These are phyloP conservation scores for Sarcoramphus papa DNA, from an alignment of 2,797 vertebrate species.

Conservation along the genomic window DNA sequence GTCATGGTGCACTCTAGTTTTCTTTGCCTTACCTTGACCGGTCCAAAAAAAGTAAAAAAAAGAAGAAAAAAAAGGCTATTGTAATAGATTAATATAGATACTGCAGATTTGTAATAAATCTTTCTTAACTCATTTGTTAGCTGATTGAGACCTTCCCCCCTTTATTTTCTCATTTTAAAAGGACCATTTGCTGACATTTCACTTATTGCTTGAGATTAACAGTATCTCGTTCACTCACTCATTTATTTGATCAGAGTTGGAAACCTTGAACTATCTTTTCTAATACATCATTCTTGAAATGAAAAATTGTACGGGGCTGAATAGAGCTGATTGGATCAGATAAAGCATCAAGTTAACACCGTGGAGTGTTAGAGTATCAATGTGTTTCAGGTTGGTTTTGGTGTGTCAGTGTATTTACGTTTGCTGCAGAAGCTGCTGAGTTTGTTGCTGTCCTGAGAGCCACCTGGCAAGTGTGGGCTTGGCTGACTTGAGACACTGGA, in stretches of 20 bases:
- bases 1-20: neutral
- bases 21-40: neutral
- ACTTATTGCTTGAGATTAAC: neutral
- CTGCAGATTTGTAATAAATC: neutral
- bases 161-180: neutral
- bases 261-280: neutral
- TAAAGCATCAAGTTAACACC: rapidly evolving
- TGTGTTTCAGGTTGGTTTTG: neutral
- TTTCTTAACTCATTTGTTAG: neutral
- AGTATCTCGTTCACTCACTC: neutral
- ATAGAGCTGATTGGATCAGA: neutral
- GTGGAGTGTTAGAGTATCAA: rapidly evolving
- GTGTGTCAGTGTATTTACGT: neutral
- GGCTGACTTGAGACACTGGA: neutral
- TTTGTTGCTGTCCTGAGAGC: neutral
- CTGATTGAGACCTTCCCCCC: too few species aligned
- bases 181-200: neutral
- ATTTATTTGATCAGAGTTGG: neutral
- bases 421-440: neutral
- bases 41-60: neutral
- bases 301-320: neutral
- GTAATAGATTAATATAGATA: neutral
- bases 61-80: neutral
- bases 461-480: neutral
- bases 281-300: neutral